These are phyloP conservation scores for Ceryle rudis DNA, from an alignment of 2,797 vertebrate species.

Conservation along the genomic window DNA sequence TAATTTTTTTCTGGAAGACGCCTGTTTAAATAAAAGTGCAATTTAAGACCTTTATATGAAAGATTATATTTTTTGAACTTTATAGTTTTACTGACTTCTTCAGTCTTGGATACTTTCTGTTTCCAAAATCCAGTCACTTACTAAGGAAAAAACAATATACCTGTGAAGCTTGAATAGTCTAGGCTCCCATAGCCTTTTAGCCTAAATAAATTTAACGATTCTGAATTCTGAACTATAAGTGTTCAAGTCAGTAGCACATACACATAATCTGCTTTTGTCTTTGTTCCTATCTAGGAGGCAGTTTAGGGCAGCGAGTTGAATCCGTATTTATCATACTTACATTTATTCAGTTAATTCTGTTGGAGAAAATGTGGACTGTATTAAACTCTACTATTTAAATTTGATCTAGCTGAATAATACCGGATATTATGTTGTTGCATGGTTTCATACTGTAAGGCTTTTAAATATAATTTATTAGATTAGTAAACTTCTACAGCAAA, in stretches of 20 bases:
- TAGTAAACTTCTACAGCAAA: slow-evolving; percentile 7
- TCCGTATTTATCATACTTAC: not conserved
- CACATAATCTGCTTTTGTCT: not conserved
- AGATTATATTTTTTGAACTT: not conserved
- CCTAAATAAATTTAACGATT: not conserved
- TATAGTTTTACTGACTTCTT: not conserved
- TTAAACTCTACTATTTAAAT: slow-evolving; percentile 14
- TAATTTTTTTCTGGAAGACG: not conserved
- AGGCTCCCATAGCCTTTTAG: not conserved
- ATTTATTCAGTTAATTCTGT: slow-evolving; percentile 15
- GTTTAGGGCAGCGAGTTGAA: not conserved
- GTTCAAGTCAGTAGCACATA: not conserved
- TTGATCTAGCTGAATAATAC: not conserved
- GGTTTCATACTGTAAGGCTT: not conserved
- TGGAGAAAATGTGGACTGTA: slow-evolving; percentile 7
- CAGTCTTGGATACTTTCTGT: not conserved
- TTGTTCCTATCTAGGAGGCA: not conserved
- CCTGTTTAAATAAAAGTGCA: not conserved
- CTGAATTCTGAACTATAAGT: not conserved
- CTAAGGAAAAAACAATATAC: not conserved
- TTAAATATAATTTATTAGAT: slow-evolving; percentile 30
- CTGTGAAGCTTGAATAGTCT: not conserved
- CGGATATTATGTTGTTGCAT: not conserved
- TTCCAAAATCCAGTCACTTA: not conserved
- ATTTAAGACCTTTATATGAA: not conserved